Percentiles rank a stretch among this genome's conserved stretches.
These are phyloP conservation scores for Zaprionus nigranus DNA, from an alignment of 1,140 invertebrate genomes.

Conservation along the genomic window DNA sequence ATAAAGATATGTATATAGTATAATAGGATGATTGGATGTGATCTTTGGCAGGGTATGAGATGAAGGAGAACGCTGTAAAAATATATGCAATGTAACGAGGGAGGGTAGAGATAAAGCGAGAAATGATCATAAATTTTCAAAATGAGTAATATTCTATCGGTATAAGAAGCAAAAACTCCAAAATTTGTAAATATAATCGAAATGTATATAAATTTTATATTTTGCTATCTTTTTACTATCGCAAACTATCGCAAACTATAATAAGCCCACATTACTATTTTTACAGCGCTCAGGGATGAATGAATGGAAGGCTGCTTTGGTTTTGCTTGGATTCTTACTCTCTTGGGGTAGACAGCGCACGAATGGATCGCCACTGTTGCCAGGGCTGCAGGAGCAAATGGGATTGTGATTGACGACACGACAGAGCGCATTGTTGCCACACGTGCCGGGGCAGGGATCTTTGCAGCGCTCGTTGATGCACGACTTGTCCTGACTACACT, in stretches of 20 bases:
- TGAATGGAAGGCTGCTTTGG: not conserved
- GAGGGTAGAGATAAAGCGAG: too few relatives aligned
- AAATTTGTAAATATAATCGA: not conserved
- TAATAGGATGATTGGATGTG: conserved; percentile 29
- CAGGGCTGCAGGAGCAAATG: conserved; percentile 89
- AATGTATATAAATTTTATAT: not conserved
- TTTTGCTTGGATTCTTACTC: conserved; percentile 86
- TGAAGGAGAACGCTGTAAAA: conserved; percentile 31
- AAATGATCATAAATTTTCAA: too few relatives aligned
- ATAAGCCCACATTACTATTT: not conserved
- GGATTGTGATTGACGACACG: conserved; percentile 91
- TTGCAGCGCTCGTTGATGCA: conserved; percentile 91
- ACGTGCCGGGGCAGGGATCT: conserved; percentile 91
- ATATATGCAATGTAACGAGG: not conserved
- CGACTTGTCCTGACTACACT: conserved; percentile 89
- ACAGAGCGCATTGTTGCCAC: conserved; percentile 90
- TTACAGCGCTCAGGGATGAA: not conserved
- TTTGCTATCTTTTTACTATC: not conserved
- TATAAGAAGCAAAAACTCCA: too few relatives aligned
- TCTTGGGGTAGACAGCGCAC: conserved; percentile 87
- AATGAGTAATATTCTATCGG: too few relatives aligned
- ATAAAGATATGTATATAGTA: conserved; percentile 53
- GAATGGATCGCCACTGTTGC: conserved; percentile 90
- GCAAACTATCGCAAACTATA: not conserved
- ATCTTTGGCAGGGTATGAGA: conserved; percentile 43